Evolutionary conservation across 2,888 invertebrate genomes (phyloP), one percentile per base, ranked within the genome.

Genomic region (Bombyx huttoni): DNA sequence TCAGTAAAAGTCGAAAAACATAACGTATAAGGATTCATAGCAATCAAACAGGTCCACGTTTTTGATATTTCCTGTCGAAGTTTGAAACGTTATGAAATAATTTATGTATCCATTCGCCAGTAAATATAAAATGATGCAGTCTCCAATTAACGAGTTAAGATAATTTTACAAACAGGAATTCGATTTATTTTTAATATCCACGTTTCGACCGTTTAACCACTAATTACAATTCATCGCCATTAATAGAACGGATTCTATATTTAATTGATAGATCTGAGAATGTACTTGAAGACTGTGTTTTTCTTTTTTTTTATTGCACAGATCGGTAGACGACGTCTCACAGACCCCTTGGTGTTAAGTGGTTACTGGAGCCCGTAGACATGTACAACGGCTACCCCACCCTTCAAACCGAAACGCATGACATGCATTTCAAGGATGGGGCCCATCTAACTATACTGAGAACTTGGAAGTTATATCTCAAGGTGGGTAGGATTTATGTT

Each of bases 101-200:
- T 40, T 40, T 40, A 40, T 5, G 6, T 7, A 7, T 40, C 40
- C 12, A 40, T 40, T 24, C 24, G 24, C 35, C 13, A 40, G 56
- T 51, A 50, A 52, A 56, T 52, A 52, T 51, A 45, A 46, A 49
- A 34, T n/a, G 12, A 40, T 12, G 8, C 40, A 12, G 12, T 40
- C 1, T 40, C 40, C 40, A 40, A 40, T 40, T 40, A 40, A 40
- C 40, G 6, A 40, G 40, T 40, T 7, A 12, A 40, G 40, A 40
- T 40, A 40, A 40, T 40, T 40, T 40, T 40, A 40, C 40, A 40
- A 40, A 40, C 40, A 40, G 40, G 40, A 40, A 40, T 40, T 40
- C 8, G 12, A 40, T 40, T 10, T 12, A 40, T 40, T 40, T 40
- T 40, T 10, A 40, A 40, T 40, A 10, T 40, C 12, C 12, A 40